Evolutionary conservation across 2,888 invertebrate species (phyloP), one percentile per base, ranked within the genome.

Genomic region (Zygothrica quintamaculata): DNA sequence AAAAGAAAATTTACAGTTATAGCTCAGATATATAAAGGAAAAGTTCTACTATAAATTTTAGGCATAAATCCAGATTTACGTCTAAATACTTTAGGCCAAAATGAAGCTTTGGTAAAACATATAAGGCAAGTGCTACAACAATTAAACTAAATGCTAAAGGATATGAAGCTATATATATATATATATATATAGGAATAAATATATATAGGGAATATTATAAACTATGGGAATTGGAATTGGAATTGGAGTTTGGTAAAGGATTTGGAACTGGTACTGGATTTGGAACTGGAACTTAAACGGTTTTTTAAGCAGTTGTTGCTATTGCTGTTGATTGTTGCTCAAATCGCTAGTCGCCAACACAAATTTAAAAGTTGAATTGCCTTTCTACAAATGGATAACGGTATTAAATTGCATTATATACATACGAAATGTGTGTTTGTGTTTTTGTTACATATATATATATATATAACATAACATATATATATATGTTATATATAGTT

Each of bases 351-450:
- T 46, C 37, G 53, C 46, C 50, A 65, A 53, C 37, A 40, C 39
- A 56, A 53, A 25, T 29, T 13, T 13, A 47, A 39, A 72, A 42
- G 55, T 31, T 37, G 42, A 61, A 50, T 48, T 67, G 74, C 58
- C 74, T 59, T 46, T 42, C 72, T 65, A 71, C 51, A 50, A 29
- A 46, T 62, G 39, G 43, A 47, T 43, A 69, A 51, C 46, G 50
- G 43, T 29, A 64, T 50, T 39, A 37, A 31, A 31, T 15, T 56
- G 34, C 16, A 25, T 37, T 16, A 40, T 13, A 8, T 55, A 42
- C 4, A 42, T 13, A 43, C 15, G 26, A 26, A 16, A 16, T 26
- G n/a, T 29, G 29, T 29, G 29, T 29, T 29, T 29, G 12, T n/a
- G n/a, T n/a, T n/a, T n/a, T n/a, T n/a, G n/a, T n/a, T n/a, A n/a